Percentiles rank a stretch among this genome's conserved stretches.
Evolutionary conservation across 2,113 vertebrate species (phyloP).

Genomic region (Cyprinodon brontotheroides): DNA sequence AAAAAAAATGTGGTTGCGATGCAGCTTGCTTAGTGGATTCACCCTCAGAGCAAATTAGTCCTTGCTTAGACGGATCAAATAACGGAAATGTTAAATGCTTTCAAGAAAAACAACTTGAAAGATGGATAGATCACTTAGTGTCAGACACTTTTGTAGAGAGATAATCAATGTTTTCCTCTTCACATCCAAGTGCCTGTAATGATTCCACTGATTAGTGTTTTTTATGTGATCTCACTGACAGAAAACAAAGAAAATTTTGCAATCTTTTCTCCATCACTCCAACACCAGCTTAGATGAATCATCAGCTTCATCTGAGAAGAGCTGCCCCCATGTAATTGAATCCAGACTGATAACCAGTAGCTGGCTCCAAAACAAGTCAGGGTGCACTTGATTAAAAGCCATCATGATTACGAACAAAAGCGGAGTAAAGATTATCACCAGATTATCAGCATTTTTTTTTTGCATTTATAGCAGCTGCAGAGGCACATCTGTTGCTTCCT

Average conservation of each 20-base stretch:
- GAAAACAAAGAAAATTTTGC: neutral
- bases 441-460: slow-evolving; percentile 16
- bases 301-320: neutral
- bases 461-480: slow-evolving; percentile 19
- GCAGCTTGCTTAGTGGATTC: too few species aligned
- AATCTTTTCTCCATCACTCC: neutral
- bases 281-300: neutral
- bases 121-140: neutral
- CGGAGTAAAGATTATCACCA: neutral
- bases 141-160: neutral
- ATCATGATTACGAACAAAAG: slow-evolving; percentile 34
- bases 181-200: neutral
- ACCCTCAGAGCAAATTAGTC: neutral
- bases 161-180: neutral
- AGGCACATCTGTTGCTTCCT: slow-evolving; percentile 17
- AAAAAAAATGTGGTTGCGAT: too few species aligned
- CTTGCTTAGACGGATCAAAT: neutral
- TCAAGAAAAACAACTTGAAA: neutral
- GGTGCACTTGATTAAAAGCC: slow-evolving; percentile 40
- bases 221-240: neutral
- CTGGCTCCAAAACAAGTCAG: slow-evolving; percentile 23
- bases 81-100: neutral
- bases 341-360: slow-evolving; percentile 18
- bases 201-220: too few species aligned
- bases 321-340: neutral